Percentiles rank a stretch among this genome's conserved stretches.
phyloP scores from a whole-genome alignment of 2,113 vertebrate species.

The Gymnorhina tibicen region DNA sequence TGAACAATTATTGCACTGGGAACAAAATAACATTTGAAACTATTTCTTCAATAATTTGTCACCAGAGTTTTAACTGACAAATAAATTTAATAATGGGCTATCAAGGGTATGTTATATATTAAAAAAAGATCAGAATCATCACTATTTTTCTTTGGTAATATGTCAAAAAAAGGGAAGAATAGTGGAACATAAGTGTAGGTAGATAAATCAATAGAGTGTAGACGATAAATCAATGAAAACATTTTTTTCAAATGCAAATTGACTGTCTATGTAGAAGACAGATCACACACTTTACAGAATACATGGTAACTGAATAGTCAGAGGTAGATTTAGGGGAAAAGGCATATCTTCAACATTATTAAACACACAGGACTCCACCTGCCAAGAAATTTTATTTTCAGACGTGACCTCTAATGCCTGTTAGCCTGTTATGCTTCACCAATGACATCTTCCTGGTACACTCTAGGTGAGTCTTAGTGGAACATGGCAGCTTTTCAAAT shows the following conservation, averaged over 20 bases:
- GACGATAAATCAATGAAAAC: neutral
- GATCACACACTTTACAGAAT: neutral
- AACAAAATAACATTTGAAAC: neutral
- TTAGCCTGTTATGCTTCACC: neutral
- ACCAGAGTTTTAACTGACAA: neutral
- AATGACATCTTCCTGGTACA: neutral
- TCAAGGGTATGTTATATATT: neutral
- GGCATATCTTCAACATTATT: neutral
- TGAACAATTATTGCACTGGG: neutral
- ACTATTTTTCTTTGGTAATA: neutral
- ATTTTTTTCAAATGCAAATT: neutral
- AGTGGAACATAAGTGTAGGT: neutral
- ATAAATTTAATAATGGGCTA: neutral
- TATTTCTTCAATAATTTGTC: neutral
- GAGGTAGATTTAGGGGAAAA: neutral
- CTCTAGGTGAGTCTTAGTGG: neutral
- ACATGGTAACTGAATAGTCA: neutral
- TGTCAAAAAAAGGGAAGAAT: neutral
- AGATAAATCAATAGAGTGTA: neutral
- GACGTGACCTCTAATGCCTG: neutral
- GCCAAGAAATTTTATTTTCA: neutral
- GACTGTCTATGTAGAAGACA: neutral
- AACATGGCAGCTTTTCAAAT: accelerated
- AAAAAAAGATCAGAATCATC: neutral
- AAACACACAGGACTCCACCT: neutral